These are phyloP conservation scores for Andinoacara biseriatus DNA, from an alignment of 2,113 vertebrate genomes.

Conservation along the genomic window DNA sequence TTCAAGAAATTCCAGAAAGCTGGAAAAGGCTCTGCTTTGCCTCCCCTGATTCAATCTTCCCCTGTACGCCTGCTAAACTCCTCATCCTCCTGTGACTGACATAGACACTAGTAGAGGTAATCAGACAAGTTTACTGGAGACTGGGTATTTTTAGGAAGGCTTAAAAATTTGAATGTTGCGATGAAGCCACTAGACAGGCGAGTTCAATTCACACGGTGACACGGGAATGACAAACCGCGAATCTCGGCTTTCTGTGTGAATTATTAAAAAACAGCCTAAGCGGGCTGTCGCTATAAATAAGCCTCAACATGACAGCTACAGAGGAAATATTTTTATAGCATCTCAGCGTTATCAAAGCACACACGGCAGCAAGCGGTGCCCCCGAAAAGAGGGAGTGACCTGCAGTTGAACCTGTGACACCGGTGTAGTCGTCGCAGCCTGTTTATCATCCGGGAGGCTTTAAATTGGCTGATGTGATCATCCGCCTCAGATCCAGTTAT, in stretches of 20 bases:
- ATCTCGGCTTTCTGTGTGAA: constrained; percentile 42
- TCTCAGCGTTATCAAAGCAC: constrained; percentile 33
- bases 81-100: background rate
- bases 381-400: constrained; percentile 27
- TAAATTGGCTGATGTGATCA: constrained; percentile 45
- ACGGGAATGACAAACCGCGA: constrained; percentile 36
- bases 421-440: background rate
- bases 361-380: background rate
- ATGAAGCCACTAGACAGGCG: constrained; percentile 7
- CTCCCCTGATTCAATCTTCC: background rate
- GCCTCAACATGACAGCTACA: constrained; percentile 34
- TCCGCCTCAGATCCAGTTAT: constrained; percentile 10
- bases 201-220: constrained; percentile 38
- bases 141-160: constrained; percentile 23
- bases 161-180: constrained; percentile 25
- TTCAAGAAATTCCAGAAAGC: background rate
- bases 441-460: constrained; percentile 16
- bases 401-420: constrained; percentile 52
- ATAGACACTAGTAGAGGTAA: constrained; percentile 2
- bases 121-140: constrained; percentile 10
- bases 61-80: background rate
- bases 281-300: constrained; percentile 52
- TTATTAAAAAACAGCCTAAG: constrained; percentile 58
- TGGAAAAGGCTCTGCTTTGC: background rate
- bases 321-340: constrained; percentile 50